Evolutionary conservation across 2,113 vertebrate genomes (phyloP), one percentile per base, ranked within the genome.

Genomic region (Phaetusa simplex): DNA sequence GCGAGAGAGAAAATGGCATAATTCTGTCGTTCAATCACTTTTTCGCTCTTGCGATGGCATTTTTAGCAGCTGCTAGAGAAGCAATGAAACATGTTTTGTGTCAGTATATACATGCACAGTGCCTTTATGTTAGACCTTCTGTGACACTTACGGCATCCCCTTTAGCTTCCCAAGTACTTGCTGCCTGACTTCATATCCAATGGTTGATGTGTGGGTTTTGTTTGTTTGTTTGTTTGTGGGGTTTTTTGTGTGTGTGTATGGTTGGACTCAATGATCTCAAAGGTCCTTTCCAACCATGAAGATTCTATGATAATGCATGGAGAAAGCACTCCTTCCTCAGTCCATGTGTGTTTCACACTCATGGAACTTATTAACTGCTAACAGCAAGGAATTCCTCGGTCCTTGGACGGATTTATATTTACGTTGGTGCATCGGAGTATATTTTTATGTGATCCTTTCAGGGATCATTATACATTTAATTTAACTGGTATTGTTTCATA

Each of bases 31-130:
- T 87, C 34, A 14, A 0, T 27, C 38, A 5, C 22, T 62, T 7
- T 52, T 65, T n/a, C 42, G 52, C 1, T 38, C 43, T 43, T 40
- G 30, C 53, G 42, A 49, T 73, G 36, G 59, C 24, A 12, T 53
- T 69, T 80, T 61, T 36, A 79, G 50, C 45, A 78, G 55, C 82
- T 58, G 18, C 47, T 49, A 50, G 45, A 47, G 72, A 23, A 47
- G 20, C n/a, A 52, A 14, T 15, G 20, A 53, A 14, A 18, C 2
- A 0, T 5, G 0, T 55, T 69, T 53, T 21, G 3, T 81, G 45
- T 30, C 77, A 52, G 38, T 30, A 3, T 59, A 2, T n/a, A 4
- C 3, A 23, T 69, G 73, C 58, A 29, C 52, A 89, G 49, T 4
- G 1, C n/a, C 12, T 58, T n/a, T 34, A 2, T 9, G 29, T 26